Percentiles rank a stretch among this genome's conserved stretches.
Evolutionary conservation across 2,888 invertebrate genomes (phyloP).

Genomic region (Bimastos eiseni): DNA sequence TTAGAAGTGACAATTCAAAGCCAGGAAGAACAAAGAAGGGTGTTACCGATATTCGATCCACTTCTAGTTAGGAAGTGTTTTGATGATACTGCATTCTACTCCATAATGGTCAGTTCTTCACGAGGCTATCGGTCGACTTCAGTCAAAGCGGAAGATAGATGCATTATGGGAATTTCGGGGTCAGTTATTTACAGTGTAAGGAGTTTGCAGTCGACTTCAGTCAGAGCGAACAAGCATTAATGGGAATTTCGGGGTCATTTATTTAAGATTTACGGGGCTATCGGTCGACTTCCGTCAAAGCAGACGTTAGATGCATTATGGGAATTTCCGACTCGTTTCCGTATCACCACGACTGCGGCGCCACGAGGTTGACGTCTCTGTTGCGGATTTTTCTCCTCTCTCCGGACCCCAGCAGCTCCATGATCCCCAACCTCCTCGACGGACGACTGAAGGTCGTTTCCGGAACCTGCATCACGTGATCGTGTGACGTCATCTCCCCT

Average conservation of each 20-base stretch:
- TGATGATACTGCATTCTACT: too few species aligned
- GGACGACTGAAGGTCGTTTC: not conserved
- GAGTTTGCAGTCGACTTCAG: too few species aligned
- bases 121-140: not conserved
- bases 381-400: not conserved
- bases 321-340: not conserved
- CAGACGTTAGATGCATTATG: not conserved
- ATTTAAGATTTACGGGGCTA: too few species aligned
- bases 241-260: too few species aligned
- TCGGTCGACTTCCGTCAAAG: not conserved
- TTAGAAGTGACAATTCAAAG: too few species aligned
- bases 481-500: not conserved
- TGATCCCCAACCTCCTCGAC: not conserved
- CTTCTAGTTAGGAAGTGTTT: too few species aligned
- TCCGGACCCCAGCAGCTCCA: not conserved
- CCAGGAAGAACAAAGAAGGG: too few species aligned
- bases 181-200: too few species aligned
- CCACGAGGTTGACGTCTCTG: not conserved
- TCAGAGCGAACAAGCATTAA: too few species aligned
- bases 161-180: too few species aligned
- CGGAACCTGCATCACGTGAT: not conserved
- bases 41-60: too few species aligned
- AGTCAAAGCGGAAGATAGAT: not conserved
- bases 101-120: not conserved
- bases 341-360: conserved; percentile 7